phyloP scores from a whole-genome alignment of 1,140 invertebrate species.

The Diorhabda carinulata region DNA sequence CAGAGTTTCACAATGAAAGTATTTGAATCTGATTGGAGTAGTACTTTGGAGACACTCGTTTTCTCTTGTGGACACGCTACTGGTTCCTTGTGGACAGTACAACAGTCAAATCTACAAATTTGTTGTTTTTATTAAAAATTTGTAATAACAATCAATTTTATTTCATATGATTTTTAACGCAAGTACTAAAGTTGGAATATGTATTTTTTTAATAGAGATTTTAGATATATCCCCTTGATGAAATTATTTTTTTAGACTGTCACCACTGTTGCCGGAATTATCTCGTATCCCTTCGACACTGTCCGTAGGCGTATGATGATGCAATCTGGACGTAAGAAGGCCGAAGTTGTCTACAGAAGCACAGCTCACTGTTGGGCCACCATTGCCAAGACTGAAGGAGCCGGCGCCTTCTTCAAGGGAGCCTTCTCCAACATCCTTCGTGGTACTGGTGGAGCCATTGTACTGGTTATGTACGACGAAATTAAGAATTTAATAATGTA shows the following conservation, averaged over 20 bases:
- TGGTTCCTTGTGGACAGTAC: too few species aligned
- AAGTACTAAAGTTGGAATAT: too few species aligned
- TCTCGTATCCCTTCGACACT: slow-evolving; percentile 87
- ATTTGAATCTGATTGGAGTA: too few species aligned
- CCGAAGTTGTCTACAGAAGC: slow-evolving; percentile 68
- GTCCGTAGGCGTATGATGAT: slow-evolving; percentile 90
- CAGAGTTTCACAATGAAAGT: too few species aligned
- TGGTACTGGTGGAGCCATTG: slow-evolving; percentile 75
- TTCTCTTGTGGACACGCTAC: too few species aligned
- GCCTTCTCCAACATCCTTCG: slow-evolving; percentile 76
- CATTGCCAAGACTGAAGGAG: slow-evolving; percentile 63
- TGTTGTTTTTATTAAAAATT: too few species aligned
- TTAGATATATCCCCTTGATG: too few species aligned
- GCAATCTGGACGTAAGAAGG: slow-evolving; percentile 68
- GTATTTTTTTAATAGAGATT: too few species aligned
- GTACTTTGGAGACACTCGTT: too few species aligned
- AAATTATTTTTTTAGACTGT: slow-evolving; percentile 38
- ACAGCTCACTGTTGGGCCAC: slow-evolving; percentile 71
- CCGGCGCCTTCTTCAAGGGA: slow-evolving; percentile 74
- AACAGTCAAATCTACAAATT: too few species aligned
- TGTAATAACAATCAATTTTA: too few species aligned
- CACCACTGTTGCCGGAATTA: slow-evolving; percentile 52
- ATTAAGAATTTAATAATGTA: slow-evolving; percentile 60
- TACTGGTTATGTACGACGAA: slow-evolving; percentile 75
- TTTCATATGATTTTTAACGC: too few species aligned